Conservation (phyloP, 64 coral and sea anemone species). For the Stichodactyla mertensii region DNA sequence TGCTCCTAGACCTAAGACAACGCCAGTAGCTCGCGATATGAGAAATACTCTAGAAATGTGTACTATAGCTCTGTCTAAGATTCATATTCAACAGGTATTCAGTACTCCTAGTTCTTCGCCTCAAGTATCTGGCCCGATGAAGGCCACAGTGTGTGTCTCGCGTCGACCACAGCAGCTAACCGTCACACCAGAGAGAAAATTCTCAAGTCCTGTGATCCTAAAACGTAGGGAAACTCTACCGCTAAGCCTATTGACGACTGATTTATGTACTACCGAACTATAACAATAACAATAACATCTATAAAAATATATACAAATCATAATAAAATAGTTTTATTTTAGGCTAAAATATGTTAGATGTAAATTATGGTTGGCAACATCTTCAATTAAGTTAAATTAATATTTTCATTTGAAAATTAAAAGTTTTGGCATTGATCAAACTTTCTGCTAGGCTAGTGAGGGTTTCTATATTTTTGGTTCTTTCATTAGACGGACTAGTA, state of each 20-base stretch:
- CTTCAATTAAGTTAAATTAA: background rate
- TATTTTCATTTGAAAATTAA: background rate
- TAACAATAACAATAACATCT: background rate
- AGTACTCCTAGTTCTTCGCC: slow-evolving; percentile 13
- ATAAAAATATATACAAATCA: too few relatives aligned
- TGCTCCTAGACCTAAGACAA: slow-evolving; percentile 25
- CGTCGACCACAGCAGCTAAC: background rate
- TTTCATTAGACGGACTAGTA: background rate
- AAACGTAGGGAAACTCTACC: background rate
- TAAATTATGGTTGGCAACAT: background rate
- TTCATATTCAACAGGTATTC: slow-evolving; percentile 40
- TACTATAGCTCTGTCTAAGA: slow-evolving; percentile 47
- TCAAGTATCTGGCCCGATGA: background rate
- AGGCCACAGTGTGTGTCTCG: background rate
- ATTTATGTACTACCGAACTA: slow-evolving; percentile 69
- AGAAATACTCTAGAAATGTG: slow-evolving; percentile 23
- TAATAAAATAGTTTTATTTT: background rate
- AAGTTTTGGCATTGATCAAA: background rate
- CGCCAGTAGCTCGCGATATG: slow-evolving; percentile 21
- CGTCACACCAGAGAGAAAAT: background rate
- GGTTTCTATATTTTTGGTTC: background rate
- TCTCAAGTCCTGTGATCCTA: background rate
- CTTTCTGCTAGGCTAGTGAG: background rate
- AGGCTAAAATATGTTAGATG: background rate
- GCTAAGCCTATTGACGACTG: slow-evolving; percentile 55